These are phyloP conservation scores for Eilema sororculum DNA, from an alignment of 2,888 invertebrate species.

Conservation along the genomic window DNA sequence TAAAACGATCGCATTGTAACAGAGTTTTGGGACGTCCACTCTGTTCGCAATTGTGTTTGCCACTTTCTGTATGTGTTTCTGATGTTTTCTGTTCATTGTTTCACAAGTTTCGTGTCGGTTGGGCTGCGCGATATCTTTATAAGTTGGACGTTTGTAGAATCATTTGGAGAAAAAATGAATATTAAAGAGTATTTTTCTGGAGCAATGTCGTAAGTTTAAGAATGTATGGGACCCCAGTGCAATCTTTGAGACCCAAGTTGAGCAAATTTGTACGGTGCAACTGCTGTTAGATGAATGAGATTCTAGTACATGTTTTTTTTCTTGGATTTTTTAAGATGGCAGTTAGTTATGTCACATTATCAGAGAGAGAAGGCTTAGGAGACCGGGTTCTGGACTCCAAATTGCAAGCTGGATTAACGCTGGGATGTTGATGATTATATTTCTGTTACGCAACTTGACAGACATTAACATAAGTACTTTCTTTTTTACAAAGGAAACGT, in stretches of 20 bases:
- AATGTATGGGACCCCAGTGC: not conserved
- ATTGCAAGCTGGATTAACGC: no score
- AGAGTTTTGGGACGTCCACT: constrained; percentile 65
- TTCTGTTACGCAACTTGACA: not conserved
- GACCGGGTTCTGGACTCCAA: no score
- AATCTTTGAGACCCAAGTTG: not conserved
- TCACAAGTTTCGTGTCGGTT: constrained; percentile 3
- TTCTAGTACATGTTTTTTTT: not conserved
- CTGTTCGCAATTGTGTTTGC: constrained; percentile 43
- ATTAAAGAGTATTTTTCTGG: not conserved
- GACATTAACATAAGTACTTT: not conserved
- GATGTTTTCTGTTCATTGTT: constrained; percentile 17
- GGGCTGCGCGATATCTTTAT: not conserved
- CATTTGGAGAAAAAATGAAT: not conserved
- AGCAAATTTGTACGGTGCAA: not conserved
- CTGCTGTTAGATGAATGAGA: not conserved
- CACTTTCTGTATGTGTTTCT: constrained; percentile 29
- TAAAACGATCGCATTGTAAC: constrained; percentile 76
- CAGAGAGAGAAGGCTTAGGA: no score
- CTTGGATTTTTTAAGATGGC: no score
- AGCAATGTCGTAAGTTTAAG: not conserved
- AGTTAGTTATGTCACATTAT: no score
- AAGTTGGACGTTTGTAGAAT: not conserved
- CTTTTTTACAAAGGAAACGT: no score
- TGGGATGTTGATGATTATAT: not conserved